Evolutionary conservation across 2,113 vertebrate species (phyloP), one percentile per base, ranked within the genome.

Genomic region (Fukomys damarensis): DNA sequence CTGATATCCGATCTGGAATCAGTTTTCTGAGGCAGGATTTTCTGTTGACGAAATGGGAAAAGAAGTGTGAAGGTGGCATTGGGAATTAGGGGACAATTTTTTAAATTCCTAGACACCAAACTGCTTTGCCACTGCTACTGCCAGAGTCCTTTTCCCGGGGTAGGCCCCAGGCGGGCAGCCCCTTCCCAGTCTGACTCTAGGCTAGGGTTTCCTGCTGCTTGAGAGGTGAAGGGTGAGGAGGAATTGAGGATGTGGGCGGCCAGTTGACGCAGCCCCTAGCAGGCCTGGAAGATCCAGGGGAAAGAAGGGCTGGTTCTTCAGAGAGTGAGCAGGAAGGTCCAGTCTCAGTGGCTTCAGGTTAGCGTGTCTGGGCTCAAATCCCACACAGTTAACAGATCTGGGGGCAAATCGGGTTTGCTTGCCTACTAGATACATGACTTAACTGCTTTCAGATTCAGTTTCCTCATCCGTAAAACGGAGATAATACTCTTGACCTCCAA

Each of bases 1-100:
- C 19, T 87, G 30, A 41, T 35, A 65, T 54, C 11, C 4, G 41
- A 8, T 13, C 30, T 59, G 54, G 56, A 77, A 70, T 35, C 80
- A 54, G 16, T 74, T 94, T 90, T 82, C 54, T 83, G 61, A 74
- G 30, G 63, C 17, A 85, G 26, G 1, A 83, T 59, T 86, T 91
- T 91, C 77, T 95, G 30, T 79, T 46, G 41, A 89, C 86, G 80
- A 89, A 66, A 52, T 32, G 22, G n/a, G 54, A 56, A 92, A 89
- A 49, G 52, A 79, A 66, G 35, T 52, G n/a, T 74, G 77, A 66
- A 61, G 61, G 43, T 32, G 17, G 17, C 52, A 30, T 0, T 90
- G 28, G 10, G 3, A 65, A 65, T 30, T 61, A 43, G 56, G 24
- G 17, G 35, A 46, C 19, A 65, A 11, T 7, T 54, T 66, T 83